Evolutionary conservation across 2,888 invertebrate species (phyloP), one percentile per base, ranked within the genome.

Genomic region (Eustalomyia histrio): DNA sequence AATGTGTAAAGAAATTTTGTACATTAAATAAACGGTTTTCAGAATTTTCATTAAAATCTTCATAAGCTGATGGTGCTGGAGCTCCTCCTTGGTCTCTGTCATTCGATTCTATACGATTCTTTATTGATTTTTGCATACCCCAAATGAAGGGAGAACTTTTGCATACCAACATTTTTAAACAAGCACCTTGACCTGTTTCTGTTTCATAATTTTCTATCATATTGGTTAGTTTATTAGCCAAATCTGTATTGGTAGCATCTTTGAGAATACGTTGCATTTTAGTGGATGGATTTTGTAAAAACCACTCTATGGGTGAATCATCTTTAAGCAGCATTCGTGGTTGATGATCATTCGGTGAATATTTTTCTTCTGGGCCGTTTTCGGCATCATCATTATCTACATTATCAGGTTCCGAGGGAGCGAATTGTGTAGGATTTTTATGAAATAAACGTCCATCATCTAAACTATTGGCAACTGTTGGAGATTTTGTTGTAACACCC

Each of bases 121-220:
- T 88, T 12, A 95, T 91, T 0, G 94, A 93, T 75, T 92, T 92
- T 87, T 97, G 96, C 93, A 96, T 95, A 83, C 94, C 94, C 91
- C 92, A 92, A 79, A 97, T 93, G 79, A 96, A 93, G 0, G 96
- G 96, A 0, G 94, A 93, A 82, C 93, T 92, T 91, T 96, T 96
- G 88, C 97, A 97, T 80, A 96, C 91, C 39, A 97, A 89, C 35
- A 95, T 90, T 85, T 94, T 93, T 2, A 95, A 91, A 84, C 96
- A 96, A 65, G 93, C 93, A 0, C 93, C 94, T 84, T 95, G 94
- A 78, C 93, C 91, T 5, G 92, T 90, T 0, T 91, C 88, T 4
- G 79, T 47, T 21, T 92, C 92, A 85, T 92, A 89, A 83, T 92
- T 91, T 86, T 92, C 91, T 63, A 95, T 91, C 82, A 92, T 89